These are phyloP conservation scores for Corythornis madagascariensis DNA, from an alignment of 2,113 vertebrate species.

Conservation along the genomic window DNA sequence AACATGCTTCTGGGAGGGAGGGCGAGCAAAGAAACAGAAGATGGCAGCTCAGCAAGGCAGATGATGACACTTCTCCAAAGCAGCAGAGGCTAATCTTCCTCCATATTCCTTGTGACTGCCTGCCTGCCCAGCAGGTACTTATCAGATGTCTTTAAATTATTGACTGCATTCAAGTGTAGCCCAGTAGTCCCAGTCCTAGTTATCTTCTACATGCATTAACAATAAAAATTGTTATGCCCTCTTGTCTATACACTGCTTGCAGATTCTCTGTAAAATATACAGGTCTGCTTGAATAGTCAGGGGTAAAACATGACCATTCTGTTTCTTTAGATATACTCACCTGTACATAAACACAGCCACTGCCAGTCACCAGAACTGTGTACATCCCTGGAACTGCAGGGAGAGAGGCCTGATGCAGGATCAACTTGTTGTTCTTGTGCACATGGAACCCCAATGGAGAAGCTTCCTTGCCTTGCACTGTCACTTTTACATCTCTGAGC, in stretches of 20 bases:
- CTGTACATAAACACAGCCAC: constrained; percentile 69
- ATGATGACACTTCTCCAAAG: background rate
- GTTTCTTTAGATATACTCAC: background rate
- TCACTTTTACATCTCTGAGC: constrained; percentile 61
- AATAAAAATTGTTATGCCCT: background rate
- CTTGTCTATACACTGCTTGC: background rate
- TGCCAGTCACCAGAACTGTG: constrained; percentile 60
- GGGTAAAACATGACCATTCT: background rate
- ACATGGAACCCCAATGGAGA: constrained; percentile 69
- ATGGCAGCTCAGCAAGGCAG: background rate
- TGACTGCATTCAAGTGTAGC: background rate
- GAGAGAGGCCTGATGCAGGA: constrained; percentile 78
- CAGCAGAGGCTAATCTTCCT: background rate
- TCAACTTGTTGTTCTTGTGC: constrained; percentile 77
- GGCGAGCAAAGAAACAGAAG: background rate
- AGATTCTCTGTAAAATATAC: background rate
- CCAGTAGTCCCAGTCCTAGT: background rate
- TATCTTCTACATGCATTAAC: background rate
- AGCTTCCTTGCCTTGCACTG: constrained; percentile 39
- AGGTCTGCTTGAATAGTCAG: background rate
- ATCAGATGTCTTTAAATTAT: background rate
- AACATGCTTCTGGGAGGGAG: background rate
- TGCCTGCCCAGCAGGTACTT: background rate
- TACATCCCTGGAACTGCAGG: constrained; percentile 57
- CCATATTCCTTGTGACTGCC: background rate